phyloP scores from a whole-genome alignment of 2,888 invertebrate species.

The Galerucella calmariensis region DNA sequence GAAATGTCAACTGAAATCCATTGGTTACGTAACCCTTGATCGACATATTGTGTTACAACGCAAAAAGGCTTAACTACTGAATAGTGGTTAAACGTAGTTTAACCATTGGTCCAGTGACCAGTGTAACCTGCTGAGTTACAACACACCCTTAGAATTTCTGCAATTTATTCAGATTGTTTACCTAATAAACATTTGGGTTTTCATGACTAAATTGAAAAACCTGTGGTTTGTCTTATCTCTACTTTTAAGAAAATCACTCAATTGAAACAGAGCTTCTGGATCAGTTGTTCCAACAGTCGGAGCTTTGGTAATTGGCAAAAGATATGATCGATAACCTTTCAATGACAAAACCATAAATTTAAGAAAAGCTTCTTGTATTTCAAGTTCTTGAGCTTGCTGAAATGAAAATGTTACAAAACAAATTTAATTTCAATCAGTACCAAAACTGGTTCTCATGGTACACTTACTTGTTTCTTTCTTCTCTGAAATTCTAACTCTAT shows the following conservation, averaged over 20 bases:
- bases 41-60: no score
- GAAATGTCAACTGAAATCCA: no score
- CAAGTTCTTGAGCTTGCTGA: slow-evolving; percentile 86
- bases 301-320: slow-evolving; percentile 93
- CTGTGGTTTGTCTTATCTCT: slow-evolving; percentile 89
- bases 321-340: slow-evolving; percentile 87
- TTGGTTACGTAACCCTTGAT: no score
- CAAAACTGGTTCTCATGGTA: slow-evolving; percentile 8
- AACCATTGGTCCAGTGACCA: no score
- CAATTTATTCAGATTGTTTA: slow-evolving; percentile 14
- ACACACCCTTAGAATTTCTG: neutral
- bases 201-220: slow-evolving; percentile 89
- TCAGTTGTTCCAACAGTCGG: slow-evolving; percentile 96
- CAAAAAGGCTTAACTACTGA: no score
- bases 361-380: slow-evolving; percentile 97
- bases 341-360: slow-evolving; percentile 94
- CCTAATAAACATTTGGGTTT: slow-evolving; percentile 96
- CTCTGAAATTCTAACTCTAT: slow-evolving; percentile 86
- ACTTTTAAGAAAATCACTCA: slow-evolving; percentile 88
- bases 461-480: slow-evolving; percentile 79
- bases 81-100: no score
- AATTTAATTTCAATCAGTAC: neutral
- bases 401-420: slow-evolving; percentile 45
- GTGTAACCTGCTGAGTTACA: no score
- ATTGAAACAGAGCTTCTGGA: slow-evolving; percentile 93